These are phyloP conservation scores for Diachrysia chrysitis DNA, from an alignment of 2,888 invertebrate genomes.

Conservation along the genomic window DNA sequence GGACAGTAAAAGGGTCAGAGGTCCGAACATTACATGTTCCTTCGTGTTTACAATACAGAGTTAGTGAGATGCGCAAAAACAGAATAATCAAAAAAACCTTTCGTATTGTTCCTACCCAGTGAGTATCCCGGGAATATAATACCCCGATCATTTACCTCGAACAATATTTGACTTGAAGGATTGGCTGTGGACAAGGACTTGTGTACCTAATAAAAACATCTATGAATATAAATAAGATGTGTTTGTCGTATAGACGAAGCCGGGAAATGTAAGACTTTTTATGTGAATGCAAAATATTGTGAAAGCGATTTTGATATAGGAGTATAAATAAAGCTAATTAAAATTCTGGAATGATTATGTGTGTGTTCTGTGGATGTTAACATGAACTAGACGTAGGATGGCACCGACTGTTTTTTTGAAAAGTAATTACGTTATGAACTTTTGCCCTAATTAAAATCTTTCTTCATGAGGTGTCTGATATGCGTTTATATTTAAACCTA, in stretches of 20 bases:
- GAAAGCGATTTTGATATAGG: neutral
- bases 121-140: constrained; percentile 41
- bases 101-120: constrained; percentile 54
- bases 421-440: too few relatives aligned
- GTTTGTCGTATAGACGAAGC: constrained; percentile 11
- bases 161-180: constrained; percentile 54
- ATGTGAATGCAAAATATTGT: neutral
- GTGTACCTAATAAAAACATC: constrained; percentile 49
- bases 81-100: constrained; percentile 56
- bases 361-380: too few relatives aligned
- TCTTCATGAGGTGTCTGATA: too few relatives aligned
- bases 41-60: constrained; percentile 47
- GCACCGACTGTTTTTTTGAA: too few relatives aligned
- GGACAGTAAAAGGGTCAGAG: constrained; percentile 35
- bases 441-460: too few relatives aligned
- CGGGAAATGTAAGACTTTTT: neutral
- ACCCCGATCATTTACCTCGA: constrained; percentile 51
- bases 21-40: constrained; percentile 23
- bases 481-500: too few relatives aligned
- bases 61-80: constrained; percentile 41
- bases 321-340: neutral
- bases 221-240: constrained; percentile 53
- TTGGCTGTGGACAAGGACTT: constrained; percentile 47
- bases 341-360: too few relatives aligned
- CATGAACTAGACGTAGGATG: too few relatives aligned